These are phyloP conservation scores for Poeciliopsis presidionis DNA, from an alignment of 2,797 vertebrate species.

Conservation along the genomic window DNA sequence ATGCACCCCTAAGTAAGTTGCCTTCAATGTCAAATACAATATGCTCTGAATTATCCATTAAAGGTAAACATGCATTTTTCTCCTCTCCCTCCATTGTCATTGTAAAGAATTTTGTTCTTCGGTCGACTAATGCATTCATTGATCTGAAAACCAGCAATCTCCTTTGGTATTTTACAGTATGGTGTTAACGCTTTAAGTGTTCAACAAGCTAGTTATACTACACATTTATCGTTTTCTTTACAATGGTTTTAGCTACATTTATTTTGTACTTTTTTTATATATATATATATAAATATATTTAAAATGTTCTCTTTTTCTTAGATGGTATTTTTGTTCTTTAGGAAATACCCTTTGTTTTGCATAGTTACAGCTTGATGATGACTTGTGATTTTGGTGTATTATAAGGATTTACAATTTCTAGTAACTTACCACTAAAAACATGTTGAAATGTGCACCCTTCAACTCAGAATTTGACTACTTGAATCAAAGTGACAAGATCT, in stretches of 20 bases:
- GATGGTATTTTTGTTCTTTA: constrained; percentile 80
- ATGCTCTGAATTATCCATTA: constrained; percentile 68
- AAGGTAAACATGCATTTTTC: constrained; percentile 37
- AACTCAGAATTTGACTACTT: constrained; percentile 12
- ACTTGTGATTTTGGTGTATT: constrained; percentile 62
- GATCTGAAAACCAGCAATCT: constrained; percentile 43
- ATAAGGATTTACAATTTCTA: constrained; percentile 40
- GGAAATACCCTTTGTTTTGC: constrained; percentile 71
- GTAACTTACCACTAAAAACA: constrained; percentile 19
- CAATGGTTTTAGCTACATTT: constrained; percentile 78
- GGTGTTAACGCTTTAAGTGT: constrained; percentile 81
- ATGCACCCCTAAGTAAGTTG: constrained; percentile 74
- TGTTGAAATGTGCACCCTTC: neutral
- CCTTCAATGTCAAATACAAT: constrained; percentile 77
- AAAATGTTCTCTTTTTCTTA: constrained; percentile 79
- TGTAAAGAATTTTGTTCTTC: constrained; percentile 37
- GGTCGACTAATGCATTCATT: constrained; percentile 8
- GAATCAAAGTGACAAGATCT: neutral
- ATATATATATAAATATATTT: constrained; percentile 84
- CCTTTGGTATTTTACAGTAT: constrained; percentile 54
- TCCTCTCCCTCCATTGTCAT: constrained; percentile 35
- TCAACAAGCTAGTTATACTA: constrained; percentile 69
- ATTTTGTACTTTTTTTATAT: constrained; percentile 80
- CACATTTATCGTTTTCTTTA: constrained; percentile 73
- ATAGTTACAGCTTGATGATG: constrained; percentile 61